phyloP scores from a whole-genome alignment of 2,888 invertebrate genomes.

The Liopterus haemorrhoidalis region DNA sequence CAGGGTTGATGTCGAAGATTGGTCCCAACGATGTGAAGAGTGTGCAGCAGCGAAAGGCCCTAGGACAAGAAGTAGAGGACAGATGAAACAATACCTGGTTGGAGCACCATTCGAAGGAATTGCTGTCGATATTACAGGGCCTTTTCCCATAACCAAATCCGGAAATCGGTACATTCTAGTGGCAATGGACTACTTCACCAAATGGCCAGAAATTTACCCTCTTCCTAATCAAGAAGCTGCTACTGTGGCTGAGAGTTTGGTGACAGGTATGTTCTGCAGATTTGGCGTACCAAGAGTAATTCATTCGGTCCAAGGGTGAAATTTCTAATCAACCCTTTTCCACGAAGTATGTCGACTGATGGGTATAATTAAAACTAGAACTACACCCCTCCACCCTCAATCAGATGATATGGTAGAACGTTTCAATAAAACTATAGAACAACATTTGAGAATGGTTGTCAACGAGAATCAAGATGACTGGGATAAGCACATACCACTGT shows the following conservation, averaged over 20 bases:
- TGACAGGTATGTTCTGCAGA: too few species aligned
- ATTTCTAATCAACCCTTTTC: too few species aligned
- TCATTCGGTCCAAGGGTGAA: too few species aligned
- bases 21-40: background rate
- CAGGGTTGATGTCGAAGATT: conserved; percentile 1
- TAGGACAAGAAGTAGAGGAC: too few species aligned
- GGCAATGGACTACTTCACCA: background rate
- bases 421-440: conserved; percentile 4
- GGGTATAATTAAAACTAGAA: too few species aligned
- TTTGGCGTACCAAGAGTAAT: too few species aligned
- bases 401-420: conserved; percentile 21
- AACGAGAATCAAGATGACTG: conserved; percentile 2
- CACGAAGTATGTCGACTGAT: too few species aligned
- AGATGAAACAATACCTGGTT: too few species aligned
- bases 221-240: background rate
- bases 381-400: conserved; percentile 1
- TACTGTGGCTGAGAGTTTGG: background rate
- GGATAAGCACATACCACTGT: conserved; percentile 18
- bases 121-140: background rate
- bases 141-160: background rate
- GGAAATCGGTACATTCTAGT: conserved; percentile 1
- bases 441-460: background rate
- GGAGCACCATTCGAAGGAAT: too few species aligned
- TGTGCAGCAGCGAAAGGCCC: conserved; percentile 1
- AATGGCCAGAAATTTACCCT: background rate